Evolutionary conservation across 2,797 vertebrate genomes (phyloP).

Genomic region (Cheirogaleus major): DNA sequence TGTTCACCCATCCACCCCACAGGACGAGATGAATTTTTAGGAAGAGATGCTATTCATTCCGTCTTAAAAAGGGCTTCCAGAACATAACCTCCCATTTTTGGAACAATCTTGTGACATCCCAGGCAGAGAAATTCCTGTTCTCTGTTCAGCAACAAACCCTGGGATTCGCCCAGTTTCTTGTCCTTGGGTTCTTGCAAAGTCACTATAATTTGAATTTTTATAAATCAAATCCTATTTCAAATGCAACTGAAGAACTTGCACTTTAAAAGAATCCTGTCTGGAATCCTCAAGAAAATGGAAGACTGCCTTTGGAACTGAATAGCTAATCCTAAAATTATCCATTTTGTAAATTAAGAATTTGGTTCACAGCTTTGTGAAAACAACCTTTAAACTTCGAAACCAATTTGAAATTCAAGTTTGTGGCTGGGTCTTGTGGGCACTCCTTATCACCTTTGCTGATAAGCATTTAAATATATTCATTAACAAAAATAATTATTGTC

Average conservation of each 20-base stretch:
- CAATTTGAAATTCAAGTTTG: slow-evolving; percentile 77
- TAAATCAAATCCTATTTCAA: slow-evolving; percentile 70
- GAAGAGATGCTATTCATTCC: neutral
- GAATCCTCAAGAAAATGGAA: slow-evolving; percentile 65
- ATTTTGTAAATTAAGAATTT: slow-evolving; percentile 62
- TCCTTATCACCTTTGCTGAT: slow-evolving; percentile 77
- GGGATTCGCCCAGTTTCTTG: slow-evolving; percentile 41
- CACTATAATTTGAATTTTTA: slow-evolving; percentile 69
- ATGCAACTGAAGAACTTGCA: slow-evolving; percentile 47
- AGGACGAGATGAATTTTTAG: neutral
- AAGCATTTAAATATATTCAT: slow-evolving; percentile 82
- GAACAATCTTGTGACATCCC: neutral
- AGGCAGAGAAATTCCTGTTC: neutral
- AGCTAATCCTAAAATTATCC: slow-evolving; percentile 69
- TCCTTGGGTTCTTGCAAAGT: slow-evolving; percentile 66
- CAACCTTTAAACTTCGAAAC: slow-evolving; percentile 72
- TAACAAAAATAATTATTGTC: slow-evolving; percentile 81
- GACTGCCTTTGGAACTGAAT: slow-evolving; percentile 43
- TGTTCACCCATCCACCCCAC: neutral
- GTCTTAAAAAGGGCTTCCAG: neutral
- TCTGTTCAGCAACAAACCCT: slow-evolving; percentile 3
- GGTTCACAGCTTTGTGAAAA: slow-evolving; percentile 62
- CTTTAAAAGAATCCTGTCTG: slow-evolving; percentile 61
- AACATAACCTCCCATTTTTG: neutral
- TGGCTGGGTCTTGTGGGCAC: slow-evolving; percentile 56